Percentiles rank a stretch among this genome's conserved stretches.
Evolutionary conservation across 1,140 invertebrate species (phyloP).

Genomic region (Watersipora subatra): DNA sequence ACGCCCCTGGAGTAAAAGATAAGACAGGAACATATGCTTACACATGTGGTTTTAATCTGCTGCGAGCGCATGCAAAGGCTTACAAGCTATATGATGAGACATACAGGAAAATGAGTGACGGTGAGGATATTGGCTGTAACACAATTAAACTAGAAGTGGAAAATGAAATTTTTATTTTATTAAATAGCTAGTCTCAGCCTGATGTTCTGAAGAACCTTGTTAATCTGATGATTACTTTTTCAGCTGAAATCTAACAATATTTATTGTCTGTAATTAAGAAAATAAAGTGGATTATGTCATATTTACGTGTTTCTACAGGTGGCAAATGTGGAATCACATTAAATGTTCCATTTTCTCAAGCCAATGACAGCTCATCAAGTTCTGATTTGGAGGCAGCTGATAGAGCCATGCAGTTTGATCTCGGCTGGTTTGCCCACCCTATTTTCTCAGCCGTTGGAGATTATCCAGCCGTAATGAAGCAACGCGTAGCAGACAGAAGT

Average conservation of each 20-base stretch:
- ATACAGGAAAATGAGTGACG: too few species aligned
- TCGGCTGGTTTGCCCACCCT: slow-evolving; percentile 34
- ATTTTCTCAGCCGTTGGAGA: slow-evolving; percentile 29
- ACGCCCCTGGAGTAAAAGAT: slow-evolving; percentile 21
- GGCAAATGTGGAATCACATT: slow-evolving; percentile 15
- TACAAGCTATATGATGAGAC: slow-evolving; percentile 26
- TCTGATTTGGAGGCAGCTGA: slow-evolving; percentile 19
- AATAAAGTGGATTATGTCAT: too few species aligned
- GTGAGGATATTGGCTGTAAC: too few species aligned
- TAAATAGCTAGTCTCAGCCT: too few species aligned
- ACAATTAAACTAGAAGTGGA: too few species aligned
- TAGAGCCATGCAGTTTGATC: slow-evolving; percentile 18
- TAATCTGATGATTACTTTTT: too few species aligned
- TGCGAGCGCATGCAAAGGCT: slow-evolving; percentile 29
- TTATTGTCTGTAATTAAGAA: too few species aligned
- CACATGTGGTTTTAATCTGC: slow-evolving; percentile 27
- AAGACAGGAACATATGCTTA: slow-evolving; percentile 17
- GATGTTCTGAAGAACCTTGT: too few species aligned
- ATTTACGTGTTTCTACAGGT: too few species aligned
- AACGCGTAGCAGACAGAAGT: slow-evolving; percentile 15
- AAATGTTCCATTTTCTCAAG: slow-evolving; percentile 17
- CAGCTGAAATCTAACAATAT: too few species aligned
- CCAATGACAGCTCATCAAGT: slow-evolving; percentile 14
- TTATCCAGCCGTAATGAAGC: slow-evolving; percentile 31
- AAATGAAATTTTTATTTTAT: too few species aligned